Conservation (phyloP, 2,113 vertebrate species). For the Oreochromis spilurus region DNA sequence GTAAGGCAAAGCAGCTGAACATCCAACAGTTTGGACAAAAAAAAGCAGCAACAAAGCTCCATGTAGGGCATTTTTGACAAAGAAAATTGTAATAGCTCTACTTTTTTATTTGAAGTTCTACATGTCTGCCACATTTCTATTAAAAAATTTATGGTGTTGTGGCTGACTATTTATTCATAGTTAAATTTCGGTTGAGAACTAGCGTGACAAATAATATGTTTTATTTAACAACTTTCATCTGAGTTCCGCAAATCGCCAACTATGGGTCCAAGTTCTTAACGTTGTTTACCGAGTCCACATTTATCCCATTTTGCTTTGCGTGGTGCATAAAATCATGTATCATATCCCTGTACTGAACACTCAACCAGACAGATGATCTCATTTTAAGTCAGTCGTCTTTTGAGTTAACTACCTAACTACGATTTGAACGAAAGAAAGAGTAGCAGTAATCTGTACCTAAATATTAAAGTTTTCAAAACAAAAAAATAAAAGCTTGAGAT, state of each 20-base stretch:
- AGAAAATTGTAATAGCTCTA: background rate
- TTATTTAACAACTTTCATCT: background rate
- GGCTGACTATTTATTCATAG: background rate
- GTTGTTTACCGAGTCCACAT: background rate
- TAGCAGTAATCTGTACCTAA: background rate
- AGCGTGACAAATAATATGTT: background rate
- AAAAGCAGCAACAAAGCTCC: background rate
- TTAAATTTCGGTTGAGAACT: background rate
- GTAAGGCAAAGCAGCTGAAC: background rate
- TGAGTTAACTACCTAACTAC: background rate
- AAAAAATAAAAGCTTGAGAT: background rate
- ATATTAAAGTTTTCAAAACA: background rate
- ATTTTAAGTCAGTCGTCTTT: background rate
- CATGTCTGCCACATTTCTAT: background rate
- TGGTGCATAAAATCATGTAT: background rate
- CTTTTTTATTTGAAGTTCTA: background rate
- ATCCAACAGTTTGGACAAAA: background rate
- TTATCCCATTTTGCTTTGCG: background rate
- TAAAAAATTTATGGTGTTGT: background rate
- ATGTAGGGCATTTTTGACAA: background rate
- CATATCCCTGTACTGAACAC: background rate
- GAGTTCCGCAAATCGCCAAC: background rate
- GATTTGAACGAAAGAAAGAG: background rate
- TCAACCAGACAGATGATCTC: background rate
- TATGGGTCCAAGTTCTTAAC: background rate